Percentiles rank a stretch among this genome's conserved stretches.
phyloP scores from a whole-genome alignment of 2,797 vertebrate genomes.

The Acestrorhynchus altus region DNA sequence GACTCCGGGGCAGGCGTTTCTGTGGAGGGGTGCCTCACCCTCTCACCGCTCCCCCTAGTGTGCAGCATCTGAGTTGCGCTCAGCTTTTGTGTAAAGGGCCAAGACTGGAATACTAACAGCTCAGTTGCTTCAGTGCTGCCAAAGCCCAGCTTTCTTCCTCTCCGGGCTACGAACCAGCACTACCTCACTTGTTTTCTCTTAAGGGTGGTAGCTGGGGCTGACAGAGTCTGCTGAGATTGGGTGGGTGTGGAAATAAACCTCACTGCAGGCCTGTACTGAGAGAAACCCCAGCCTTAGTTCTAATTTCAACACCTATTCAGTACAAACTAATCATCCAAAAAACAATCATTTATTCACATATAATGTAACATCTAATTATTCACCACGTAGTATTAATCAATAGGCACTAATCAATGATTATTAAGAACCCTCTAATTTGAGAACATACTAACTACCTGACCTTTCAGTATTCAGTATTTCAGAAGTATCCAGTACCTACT shows the following conservation, averaged over 20 bases:
- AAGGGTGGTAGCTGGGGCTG: constrained; percentile 59
- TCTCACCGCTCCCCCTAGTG: constrained; percentile 30
- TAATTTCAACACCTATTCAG: too few species aligned
- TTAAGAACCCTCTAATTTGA: too few species aligned
- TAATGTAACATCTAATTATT: too few species aligned
- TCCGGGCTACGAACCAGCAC: constrained; percentile 27
- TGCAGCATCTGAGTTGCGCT: constrained; percentile 53
- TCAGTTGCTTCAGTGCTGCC: constrained; percentile 64
- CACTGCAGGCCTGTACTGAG: constrained; percentile 27
- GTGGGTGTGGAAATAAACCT: constrained; percentile 61
- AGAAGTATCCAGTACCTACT: too few species aligned
- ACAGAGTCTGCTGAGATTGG: constrained; percentile 63
- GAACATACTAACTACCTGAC: too few species aligned
- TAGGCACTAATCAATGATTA: too few species aligned
- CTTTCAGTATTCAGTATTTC: too few species aligned
- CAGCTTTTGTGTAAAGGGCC: constrained; percentile 46
- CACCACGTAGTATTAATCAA: too few species aligned
- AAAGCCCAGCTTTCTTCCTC: constrained; percentile 48
- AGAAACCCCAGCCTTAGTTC: not conserved
- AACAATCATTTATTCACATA: too few species aligned
- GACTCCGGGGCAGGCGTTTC: not conserved
- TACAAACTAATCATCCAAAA: too few species aligned
- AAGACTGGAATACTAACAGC: constrained; percentile 74
- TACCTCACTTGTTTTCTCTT: constrained; percentile 64
- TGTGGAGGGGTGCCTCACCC: not conserved